Evolutionary conservation across 2,113 vertebrate species (phyloP).

Genomic region (Esox niger): DNA sequence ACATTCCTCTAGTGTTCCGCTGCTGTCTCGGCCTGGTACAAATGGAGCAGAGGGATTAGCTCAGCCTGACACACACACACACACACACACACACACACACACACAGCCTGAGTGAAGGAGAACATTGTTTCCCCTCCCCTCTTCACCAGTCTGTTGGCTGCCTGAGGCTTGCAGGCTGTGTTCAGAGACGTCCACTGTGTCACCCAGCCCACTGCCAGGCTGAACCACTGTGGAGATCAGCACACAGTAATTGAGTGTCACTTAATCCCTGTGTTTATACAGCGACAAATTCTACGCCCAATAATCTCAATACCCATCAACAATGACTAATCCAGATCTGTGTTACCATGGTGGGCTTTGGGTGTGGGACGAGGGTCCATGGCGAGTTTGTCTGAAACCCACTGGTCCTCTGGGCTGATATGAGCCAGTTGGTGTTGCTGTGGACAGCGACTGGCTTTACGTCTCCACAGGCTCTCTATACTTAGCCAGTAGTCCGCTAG

Average conservation of each 20-base stretch:
- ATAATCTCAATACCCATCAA: constrained; percentile 13
- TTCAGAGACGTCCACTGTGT: not conserved
- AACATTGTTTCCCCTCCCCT: too few species aligned
- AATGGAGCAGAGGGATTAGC: constrained; percentile 14
- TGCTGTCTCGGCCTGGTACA: constrained; percentile 38
- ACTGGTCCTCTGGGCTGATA: too few species aligned
- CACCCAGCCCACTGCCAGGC: not conserved
- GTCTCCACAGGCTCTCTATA: too few species aligned
- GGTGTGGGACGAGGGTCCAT: not conserved
- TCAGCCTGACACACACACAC: not conserved
- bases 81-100: not conserved
- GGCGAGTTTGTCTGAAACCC: not conserved
- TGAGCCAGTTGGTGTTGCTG: too few species aligned
- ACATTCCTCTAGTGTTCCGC: constrained; percentile 18
- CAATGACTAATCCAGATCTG: constrained; percentile 15
- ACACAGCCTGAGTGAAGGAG: not conserved
- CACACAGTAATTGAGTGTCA: not conserved
- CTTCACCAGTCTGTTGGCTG: too few species aligned
- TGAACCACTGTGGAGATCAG: not conserved
- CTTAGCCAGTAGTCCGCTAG: too few species aligned
- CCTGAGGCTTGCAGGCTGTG: too few species aligned
- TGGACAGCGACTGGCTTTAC: too few species aligned
- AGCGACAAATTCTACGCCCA: constrained; percentile 21
- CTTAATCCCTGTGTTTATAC: constrained; percentile 21
- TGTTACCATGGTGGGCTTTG: too few species aligned